Base-by-base conservation (phyloP, 1,140 invertebrate species). In the Drosophila prosaltans region DNA sequence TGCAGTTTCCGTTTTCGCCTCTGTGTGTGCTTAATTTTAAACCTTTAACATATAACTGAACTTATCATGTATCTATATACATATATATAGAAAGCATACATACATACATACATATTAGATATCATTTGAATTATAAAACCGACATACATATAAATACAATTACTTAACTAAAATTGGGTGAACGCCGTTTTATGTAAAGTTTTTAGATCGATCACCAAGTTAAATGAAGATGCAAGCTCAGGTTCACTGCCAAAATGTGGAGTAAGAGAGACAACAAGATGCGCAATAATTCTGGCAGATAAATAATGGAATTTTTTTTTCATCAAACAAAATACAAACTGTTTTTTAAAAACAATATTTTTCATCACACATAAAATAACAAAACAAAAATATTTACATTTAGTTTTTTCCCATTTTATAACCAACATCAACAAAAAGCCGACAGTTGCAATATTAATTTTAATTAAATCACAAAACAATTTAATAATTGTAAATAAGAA, bases 181-280 rank as follows among this genome's bases (percentile, higher is more conserved):
- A 65, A 65, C 48, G 36, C 16, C 30, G 62, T 59, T 65, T 48
- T 61, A 65, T 68, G 69, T 70, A 70, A 70, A 45, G 69, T 86
- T 82, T 57, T 63, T 60, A 64, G 61, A 80, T 80, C 81, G 67
- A 83, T 79, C 80, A 77, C 71, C 80, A 71, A 72, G 75, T 78
- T 78, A 84, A 88, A 83, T 16, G 70, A 86, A 81, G 85, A 79
- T 40, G 45, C 9, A 88, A 91, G 90, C 90, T 91, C 90, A 91
- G 90, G 90, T 90, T 91, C 90, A 91, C 90, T 91, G 90, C 90
- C 90, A 91, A 91, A 91, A 79, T 80, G 82, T 83, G 85, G 82
- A 90, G 85, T 74, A 83, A 65, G 86, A 90, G 36, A 58, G 48
- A 72, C 16, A 71, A 43, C 58, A 61, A 68, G 64, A 57, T 59